A percentile compares a stretch with the other conserved stretches of the same genome.
Conservation (phyloP, 2,888 invertebrate species). For the Drosophila merina region DNA sequence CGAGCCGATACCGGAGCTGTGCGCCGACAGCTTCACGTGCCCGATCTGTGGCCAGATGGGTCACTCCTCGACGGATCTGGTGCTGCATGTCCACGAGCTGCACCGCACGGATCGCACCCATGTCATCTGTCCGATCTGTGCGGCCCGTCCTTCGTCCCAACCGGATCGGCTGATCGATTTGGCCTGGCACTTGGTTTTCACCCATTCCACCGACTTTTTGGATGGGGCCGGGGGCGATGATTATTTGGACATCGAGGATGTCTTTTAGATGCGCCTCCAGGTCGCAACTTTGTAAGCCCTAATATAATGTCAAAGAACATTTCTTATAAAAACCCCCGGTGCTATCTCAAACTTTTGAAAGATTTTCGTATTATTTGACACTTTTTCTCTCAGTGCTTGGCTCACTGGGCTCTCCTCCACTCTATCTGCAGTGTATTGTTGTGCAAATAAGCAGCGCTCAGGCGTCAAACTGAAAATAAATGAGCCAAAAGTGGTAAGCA, state of each 20-base stretch:
- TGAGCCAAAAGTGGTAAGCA: slow-evolving; percentile 71
- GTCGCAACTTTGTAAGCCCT: too few relatives aligned
- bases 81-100: slow-evolving; percentile 18
- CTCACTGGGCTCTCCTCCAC: slow-evolving; percentile 2
- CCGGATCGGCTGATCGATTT: slow-evolving; percentile 20
- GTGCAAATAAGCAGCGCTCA: slow-evolving; percentile 77
- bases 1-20: slow-evolving; percentile 39
- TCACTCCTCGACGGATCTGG: slow-evolving; percentile 14
- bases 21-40: slow-evolving; percentile 63
- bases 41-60: slow-evolving; percentile 53
- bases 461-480: slow-evolving; percentile 79
- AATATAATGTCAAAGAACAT: too few relatives aligned
- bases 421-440: slow-evolving; percentile 44
- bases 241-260: too few relatives aligned
- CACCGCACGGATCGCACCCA: slow-evolving; percentile 29
- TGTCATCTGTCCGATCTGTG: slow-evolving; percentile 60
- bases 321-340: too few relatives aligned
- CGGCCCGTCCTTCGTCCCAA: slow-evolving; percentile 32
- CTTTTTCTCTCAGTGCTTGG: neutral
- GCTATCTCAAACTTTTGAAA: neutral
- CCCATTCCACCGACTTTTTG: too few relatives aligned
- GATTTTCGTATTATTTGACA: neutral
- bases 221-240: too few relatives aligned
- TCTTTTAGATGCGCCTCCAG: too few relatives aligned
- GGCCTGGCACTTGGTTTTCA: slow-evolving; percentile 29